Conservation (phyloP, 2,797 vertebrate genomes). For the Loris lydekkerianus region DNA sequence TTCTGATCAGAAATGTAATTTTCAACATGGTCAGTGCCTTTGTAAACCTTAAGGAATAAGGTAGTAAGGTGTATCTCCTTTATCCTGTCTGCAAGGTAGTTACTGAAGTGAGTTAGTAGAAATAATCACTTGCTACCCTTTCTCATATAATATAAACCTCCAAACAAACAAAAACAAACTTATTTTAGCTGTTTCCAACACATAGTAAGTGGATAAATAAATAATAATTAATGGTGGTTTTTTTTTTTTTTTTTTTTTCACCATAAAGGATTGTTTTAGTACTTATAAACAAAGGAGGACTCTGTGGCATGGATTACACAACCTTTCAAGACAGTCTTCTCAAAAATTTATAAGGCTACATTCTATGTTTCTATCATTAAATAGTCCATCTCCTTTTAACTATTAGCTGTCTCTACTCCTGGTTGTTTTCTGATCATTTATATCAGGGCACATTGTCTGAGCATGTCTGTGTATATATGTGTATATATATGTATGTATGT, state of each 20-base stretch:
- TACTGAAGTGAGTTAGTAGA: background rate
- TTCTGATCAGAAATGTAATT: background rate
- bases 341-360: background rate
- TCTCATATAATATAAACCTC: background rate
- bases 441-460: slow-evolving; percentile 4
- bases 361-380: background rate
- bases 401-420: background rate
- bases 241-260: background rate
- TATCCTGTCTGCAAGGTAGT: background rate
- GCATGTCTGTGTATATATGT: background rate
- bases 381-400: background rate
- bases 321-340: background rate
- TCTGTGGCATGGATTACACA: background rate
- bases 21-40: background rate
- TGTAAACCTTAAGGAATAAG: background rate
- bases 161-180: background rate
- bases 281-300: background rate
- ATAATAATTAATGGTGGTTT: background rate
- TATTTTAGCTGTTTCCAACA: background rate
- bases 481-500: background rate
- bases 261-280: background rate
- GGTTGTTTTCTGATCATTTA: background rate
- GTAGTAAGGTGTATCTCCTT: background rate
- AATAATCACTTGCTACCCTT: background rate
- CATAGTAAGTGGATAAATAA: background rate